Evolutionary conservation across 1,140 invertebrate genomes (phyloP), one percentile per base, ranked within the genome.

Genomic region (Euura saliciscinereae): DNA sequence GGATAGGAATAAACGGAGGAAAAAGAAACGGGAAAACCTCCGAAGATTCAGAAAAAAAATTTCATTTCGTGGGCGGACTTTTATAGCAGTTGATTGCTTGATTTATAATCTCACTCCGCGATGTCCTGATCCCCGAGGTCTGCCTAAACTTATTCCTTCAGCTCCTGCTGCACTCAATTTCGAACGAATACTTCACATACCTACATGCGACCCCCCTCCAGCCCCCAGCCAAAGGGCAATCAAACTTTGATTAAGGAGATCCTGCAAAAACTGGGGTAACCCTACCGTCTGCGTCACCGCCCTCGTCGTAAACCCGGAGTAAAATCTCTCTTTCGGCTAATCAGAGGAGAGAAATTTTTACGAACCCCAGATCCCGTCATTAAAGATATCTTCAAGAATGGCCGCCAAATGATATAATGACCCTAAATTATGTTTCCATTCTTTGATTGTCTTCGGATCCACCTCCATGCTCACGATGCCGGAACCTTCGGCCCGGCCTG

Each of bases 21-120:
- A 68, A 51, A 68, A 67, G 43, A 68, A 45, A 66, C 59, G 46
- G 51, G 51, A 6, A n/a, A 59, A 59, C 51, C 8, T 11, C 10
- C 8, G 13, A 71, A 69, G 70, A 70, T 70, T 69, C 68, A 70
- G 28, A 28, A 45, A 69, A 69, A 78, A 76, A 66, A 72, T 68
- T 70, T 71, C 72, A 72, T 59, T 69, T 70, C 71, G 78, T 79
- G 72, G 78, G 78, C 76, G 78, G 78, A 79, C 78, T 77, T 79
- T 79, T 79, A 79, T 79, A 45, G 76, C 74, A 74, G 78, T 79
- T 79, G 78, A 79, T 79, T 79, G 73, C 74, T 74, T 79, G 78
- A 79, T 79, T 79, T 79, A 79, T 79, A 79, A 79, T 79, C 76
- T 79, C 76, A 68, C 51, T 59, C 51, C 51, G 71, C 69, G 66